Conservation (phyloP, 2,888 invertebrate species). For the Epirrhoe tristata region DNA sequence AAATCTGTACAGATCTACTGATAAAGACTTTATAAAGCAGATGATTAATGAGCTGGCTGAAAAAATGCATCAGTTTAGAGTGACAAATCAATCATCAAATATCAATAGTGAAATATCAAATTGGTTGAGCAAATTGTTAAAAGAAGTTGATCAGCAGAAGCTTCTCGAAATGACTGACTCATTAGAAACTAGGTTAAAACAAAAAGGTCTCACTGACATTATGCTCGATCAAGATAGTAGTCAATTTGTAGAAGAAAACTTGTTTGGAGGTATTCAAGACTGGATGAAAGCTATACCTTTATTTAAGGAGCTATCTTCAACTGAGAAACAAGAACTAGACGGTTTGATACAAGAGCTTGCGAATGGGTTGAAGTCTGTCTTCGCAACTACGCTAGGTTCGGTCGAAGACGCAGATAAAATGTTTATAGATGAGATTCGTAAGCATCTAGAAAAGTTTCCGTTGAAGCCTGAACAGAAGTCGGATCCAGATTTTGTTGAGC, state of each 20-base stretch:
- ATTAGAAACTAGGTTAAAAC: constrained; percentile 35
- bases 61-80: constrained; percentile 30
- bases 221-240: constrained; percentile 39
- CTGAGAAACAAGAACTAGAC: constrained; percentile 42
- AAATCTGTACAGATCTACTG: constrained; percentile 18
- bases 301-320: constrained; percentile 34
- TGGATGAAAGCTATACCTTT: constrained; percentile 48
- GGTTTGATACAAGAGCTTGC: constrained; percentile 39
- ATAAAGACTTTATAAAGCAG: constrained; percentile 26
- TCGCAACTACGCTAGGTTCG: constrained; percentile 25
- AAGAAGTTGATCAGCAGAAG: constrained; percentile 24
- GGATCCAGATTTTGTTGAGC: constrained; percentile 31
- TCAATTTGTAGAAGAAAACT: constrained; percentile 47
- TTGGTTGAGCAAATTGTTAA: constrained; percentile 25
- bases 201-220: constrained; percentile 35
- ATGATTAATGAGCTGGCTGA: constrained; percentile 40
- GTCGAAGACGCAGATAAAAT: constrained; percentile 34
- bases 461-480: constrained; percentile 36
- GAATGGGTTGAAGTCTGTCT: constrained; percentile 38
- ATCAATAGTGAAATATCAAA: constrained; percentile 36
- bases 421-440: constrained; percentile 43
- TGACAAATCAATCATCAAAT: constrained; percentile 24
- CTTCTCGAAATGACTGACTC: constrained; percentile 32
- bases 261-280: constrained; percentile 43
- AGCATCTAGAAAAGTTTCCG: constrained; percentile 44